Conservation (phyloP, 1,140 invertebrate species). For the Dolichoris vasculosae region DNA sequence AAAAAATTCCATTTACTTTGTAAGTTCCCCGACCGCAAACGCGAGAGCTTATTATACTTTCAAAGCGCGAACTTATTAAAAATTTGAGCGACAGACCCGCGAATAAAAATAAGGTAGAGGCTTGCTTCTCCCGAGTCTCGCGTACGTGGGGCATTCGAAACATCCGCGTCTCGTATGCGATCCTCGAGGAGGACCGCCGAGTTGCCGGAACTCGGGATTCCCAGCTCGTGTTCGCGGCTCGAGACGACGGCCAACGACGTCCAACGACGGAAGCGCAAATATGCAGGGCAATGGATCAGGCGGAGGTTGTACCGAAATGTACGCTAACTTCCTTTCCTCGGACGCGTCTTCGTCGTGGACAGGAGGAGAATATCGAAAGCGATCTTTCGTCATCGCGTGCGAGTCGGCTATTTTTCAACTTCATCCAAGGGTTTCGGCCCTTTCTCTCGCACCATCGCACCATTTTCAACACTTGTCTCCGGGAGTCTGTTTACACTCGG, state of each 20-base stretch:
- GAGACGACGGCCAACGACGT: too few relatives aligned
- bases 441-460: not conserved
- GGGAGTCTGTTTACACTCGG: constrained; percentile 50
- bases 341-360: not conserved
- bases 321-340: constrained; percentile 32
- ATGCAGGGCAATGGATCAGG: not conserved
- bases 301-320: not conserved
- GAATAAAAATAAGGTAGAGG: constrained; percentile 5
- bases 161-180: not conserved
- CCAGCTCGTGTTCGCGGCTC: too few relatives aligned
- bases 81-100: not conserved
- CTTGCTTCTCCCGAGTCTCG: not conserved
- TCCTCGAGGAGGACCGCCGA: not conserved
- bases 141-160: not conserved
- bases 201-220: constrained; percentile 14
- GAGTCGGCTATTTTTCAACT: constrained; percentile 34
- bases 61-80: constrained; percentile 8
- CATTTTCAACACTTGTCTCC: constrained; percentile 39
- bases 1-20: not conserved
- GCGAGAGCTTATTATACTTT: constrained; percentile 2
- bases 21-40: not conserved
- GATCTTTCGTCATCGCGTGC: constrained; percentile 34
- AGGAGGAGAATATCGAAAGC: constrained; percentile 36
- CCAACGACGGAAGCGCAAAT: constrained; percentile 16
- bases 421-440: constrained; percentile 41